Conservation (phyloP, 2,113 vertebrate species). For the Ceuthmochares aereus region DNA sequence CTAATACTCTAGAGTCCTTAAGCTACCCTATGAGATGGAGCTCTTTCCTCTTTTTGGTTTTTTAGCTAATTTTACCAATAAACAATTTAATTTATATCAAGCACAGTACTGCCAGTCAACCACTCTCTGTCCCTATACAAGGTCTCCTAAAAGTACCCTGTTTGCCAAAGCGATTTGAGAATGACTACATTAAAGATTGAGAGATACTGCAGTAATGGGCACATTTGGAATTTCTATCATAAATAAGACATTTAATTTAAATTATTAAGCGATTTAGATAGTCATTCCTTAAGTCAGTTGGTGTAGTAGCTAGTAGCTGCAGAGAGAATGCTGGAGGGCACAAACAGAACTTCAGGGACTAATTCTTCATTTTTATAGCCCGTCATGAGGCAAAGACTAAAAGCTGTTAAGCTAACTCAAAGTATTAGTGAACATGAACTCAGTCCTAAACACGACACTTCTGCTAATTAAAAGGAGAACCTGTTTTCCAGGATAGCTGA, state of each 20-base stretch:
- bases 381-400: not conserved
- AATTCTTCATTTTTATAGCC: not conserved
- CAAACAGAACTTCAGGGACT: not conserved
- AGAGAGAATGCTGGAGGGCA: not conserved
- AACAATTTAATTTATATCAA: not conserved
- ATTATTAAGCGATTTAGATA: not conserved
- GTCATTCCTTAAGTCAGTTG: not conserved
- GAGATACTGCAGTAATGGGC: not conserved
- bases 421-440: not conserved
- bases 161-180: not conserved
- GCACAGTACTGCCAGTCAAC: not conserved
- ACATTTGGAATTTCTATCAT: not conserved
- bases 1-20: not conserved
- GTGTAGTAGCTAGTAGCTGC: not conserved
- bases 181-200: not conserved
- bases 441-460: not conserved
- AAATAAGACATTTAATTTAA: not conserved
- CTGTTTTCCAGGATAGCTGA: not conserved
- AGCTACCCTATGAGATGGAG: not conserved
- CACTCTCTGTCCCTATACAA: not conserved
- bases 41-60: not conserved
- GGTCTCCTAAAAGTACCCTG: rapidly evolving
- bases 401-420: not conserved
- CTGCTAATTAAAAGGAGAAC: not conserved
- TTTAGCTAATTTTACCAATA: not conserved